A percentile compares a stretch with the other conserved stretches of the same genome.
Evolutionary conservation across 2,797 vertebrate species (phyloP).

Genomic region (Geotria australis): DNA sequence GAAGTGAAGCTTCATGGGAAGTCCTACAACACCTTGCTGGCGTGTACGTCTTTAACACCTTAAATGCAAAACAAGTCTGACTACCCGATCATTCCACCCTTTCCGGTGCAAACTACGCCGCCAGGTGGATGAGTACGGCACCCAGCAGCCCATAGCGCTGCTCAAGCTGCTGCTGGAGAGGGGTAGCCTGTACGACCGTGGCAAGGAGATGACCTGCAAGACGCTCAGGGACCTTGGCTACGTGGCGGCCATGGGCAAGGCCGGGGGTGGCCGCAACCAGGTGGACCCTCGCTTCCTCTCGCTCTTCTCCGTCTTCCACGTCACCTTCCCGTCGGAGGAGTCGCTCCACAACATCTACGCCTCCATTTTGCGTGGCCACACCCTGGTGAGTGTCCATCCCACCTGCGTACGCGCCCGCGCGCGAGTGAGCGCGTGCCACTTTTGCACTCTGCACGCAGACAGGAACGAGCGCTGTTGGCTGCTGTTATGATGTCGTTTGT

Average conservation of each 20-base stretch:
- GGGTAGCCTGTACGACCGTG: constrained; percentile 54
- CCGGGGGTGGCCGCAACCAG: constrained; percentile 70
- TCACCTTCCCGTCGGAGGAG: constrained; percentile 43
- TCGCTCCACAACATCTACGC: constrained; percentile 50
- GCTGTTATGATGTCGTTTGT: no score
- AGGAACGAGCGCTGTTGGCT: no score
- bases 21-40: neutral
- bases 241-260: constrained; percentile 74
- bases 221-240: constrained; percentile 55
- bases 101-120: neutral
- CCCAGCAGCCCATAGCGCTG: constrained; percentile 74
- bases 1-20: neutral
- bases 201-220: constrained; percentile 67
- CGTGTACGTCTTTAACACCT: neutral
- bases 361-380: constrained; percentile 63
- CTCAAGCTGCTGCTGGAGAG: constrained; percentile 58
- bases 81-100: no score
- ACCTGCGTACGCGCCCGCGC: no score
- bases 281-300: constrained; percentile 66
- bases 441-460: neutral
- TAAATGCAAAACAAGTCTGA: no score
- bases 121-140: constrained; percentile 72
- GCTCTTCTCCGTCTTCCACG: constrained; percentile 59
- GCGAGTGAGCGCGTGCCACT: neutral
- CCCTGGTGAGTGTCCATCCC: constrained; percentile 12